Evolutionary conservation across 2,888 invertebrate species (phyloP), one percentile per base, ranked within the genome.

Genomic region (Ctenicera cuprea): DNA sequence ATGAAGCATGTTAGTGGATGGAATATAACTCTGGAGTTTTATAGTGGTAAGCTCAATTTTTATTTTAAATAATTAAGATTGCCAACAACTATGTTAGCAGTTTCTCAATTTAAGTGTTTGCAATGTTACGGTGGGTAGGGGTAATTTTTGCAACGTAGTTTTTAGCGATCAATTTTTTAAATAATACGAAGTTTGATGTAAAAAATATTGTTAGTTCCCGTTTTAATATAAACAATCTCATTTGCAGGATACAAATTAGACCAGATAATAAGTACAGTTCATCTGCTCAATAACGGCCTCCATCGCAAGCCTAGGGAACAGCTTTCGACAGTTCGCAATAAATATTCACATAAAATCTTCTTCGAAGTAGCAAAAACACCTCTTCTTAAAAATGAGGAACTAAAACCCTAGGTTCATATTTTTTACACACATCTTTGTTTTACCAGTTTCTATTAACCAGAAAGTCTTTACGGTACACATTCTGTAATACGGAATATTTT

Each of bases 301-400:
- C 93, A 93, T 82, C 91, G 92, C 82, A 94, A 93, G 82, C 92
- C 93, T n/a, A 93, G 93, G 83, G 91, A 93, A 37, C 92, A 94
- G 73, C 90, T 97, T 79, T 93, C 93, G 88, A 97, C 97, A 33
- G 94, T 98, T 67, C 90, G 94, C 78, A 95, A 94, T 87, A 98
- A 98, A 88, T 98, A 98, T 86, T 96, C 96, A 3, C 98, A 98
- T 87, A 93, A 93, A 82, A 94, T 97, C 85, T 97, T 97, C 89
- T 96, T 94, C 85, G 95, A 96, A 89, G 97, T 97, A 71, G 96
- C 97, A 75, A 95, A 94, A 87, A 92, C 94, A 76, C 93, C 95
- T 20, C 88, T 95, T 33, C 83, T 90, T 77, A 84, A 86, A 37
- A 85, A 84, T 65, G 82, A 84, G 45, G 82, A 80, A 33, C 71